phyloP scores from a whole-genome alignment of 2,888 invertebrate genomes.

The Cheilosia impressa region DNA sequence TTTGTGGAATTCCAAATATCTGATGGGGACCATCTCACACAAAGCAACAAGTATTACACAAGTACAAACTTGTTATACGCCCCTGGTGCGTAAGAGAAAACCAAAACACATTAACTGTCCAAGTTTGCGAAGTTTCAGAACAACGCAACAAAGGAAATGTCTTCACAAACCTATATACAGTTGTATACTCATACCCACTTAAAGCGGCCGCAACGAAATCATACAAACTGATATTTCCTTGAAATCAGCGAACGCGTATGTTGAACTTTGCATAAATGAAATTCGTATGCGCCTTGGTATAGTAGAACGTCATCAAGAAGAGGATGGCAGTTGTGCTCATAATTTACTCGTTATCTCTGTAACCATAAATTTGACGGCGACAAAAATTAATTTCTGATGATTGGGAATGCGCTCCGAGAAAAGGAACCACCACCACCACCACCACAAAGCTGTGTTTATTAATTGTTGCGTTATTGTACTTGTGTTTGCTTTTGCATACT shows the following conservation, averaged over 20 bases:
- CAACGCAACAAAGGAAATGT: too few species aligned
- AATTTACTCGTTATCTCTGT: slow-evolving; percentile 14
- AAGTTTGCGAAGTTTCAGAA: too few species aligned
- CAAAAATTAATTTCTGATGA: background rate
- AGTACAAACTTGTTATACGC: too few species aligned
- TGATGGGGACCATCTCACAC: too few species aligned
- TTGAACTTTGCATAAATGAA: slow-evolving; percentile 8
- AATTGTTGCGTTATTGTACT: background rate
- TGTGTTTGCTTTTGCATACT: background rate
- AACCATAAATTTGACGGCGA: slow-evolving; percentile 18
- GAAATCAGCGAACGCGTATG: background rate
- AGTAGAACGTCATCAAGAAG: background rate
- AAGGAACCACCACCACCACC: background rate
- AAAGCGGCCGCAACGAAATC: background rate
- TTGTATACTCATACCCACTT: background rate
- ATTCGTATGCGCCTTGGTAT: background rate
- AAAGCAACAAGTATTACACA: too few species aligned
- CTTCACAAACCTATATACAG: background rate
- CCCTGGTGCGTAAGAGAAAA: too few species aligned
- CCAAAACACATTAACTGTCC: too few species aligned
- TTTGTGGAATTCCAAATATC: slow-evolving; percentile 26
- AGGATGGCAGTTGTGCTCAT: slow-evolving; percentile 10
- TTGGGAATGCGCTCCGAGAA: background rate
- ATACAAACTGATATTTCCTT: background rate
- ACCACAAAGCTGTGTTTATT: background rate